A percentile compares a stretch with the other conserved stretches of the same genome.
phyloP scores from a whole-genome alignment of 2,888 invertebrate genomes.

The Eumerus sabulonum region DNA sequence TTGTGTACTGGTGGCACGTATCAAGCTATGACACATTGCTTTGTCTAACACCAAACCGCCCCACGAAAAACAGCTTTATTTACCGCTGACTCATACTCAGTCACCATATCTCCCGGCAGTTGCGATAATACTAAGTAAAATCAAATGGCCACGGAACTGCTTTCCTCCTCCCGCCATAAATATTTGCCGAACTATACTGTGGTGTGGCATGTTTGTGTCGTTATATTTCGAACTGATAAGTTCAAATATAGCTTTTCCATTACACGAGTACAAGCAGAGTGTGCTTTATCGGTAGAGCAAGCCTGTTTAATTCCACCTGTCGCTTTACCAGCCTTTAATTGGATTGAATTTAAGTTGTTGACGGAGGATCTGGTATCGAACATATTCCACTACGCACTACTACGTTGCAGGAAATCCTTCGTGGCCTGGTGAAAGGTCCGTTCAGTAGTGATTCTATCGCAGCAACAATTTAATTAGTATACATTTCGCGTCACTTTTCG shows the following conservation, averaged over 20 bases:
- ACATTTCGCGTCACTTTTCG: too few species aligned
- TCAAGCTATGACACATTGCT: slow-evolving; percentile 7
- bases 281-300: neutral
- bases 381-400: too few species aligned
- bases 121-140: slow-evolving; percentile 21
- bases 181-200: slow-evolving; percentile 9
- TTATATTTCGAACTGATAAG: slow-evolving; percentile 21
- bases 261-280: neutral
- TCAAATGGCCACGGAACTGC: slow-evolving; percentile 10
- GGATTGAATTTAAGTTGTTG: slow-evolving; percentile 22
- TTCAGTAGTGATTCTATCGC: too few species aligned
- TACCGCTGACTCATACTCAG: slow-evolving; percentile 36
- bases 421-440: too few species aligned
- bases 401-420: too few species aligned
- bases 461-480: too few species aligned
- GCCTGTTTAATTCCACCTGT: slow-evolving; percentile 13
- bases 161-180: slow-evolving; percentile 7
- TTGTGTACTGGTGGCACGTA: neutral
- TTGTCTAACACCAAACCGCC: neutral
- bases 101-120: slow-evolving; percentile 25
- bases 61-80: slow-evolving; percentile 1
- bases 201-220: slow-evolving; percentile 6
- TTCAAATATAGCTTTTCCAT: slow-evolving; percentile 13
- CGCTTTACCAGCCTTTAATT: slow-evolving; percentile 29
- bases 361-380: too few species aligned